Evolutionary conservation across 23 tunicate genomes (phyloP), one percentile per base, ranked within the genome.

Genomic region (Corella eumyota): DNA sequence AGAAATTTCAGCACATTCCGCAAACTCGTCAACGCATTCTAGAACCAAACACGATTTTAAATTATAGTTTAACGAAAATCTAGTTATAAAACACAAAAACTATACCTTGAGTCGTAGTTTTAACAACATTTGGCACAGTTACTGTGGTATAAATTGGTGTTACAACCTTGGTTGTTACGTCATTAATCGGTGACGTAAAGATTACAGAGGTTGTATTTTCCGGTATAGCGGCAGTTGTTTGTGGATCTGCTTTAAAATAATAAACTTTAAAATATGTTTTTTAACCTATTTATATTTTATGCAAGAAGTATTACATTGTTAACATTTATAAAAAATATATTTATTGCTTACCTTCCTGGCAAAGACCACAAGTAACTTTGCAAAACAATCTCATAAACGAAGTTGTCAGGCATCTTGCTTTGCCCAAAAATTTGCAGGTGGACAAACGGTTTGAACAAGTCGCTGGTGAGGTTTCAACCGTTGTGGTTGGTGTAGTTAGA

Each of bases 21-120:
- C 64, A 47, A 31, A 74, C 13, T 30, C 15, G 30, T 72, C 78
- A 20, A 34, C 68, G 45, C 78, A 72, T 1, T 33, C 78, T 72
- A 61, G 2, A 51, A 31, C 6, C 49, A 32, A 45, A 23, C 27
- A 34, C 6, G 9, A 30, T 24, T 6, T 28, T 6, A 25, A 58
- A 6, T 9, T 15, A 40, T 15, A 48, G 22, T 21, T 48, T 21
- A 2, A 2, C 54, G 5, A 2, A 2, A 48, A 48, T 21, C 2
- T 21, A 21, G 22, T 25, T 15, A 40, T 15, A 40, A 40, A 40
- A 40, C 15, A 15, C 13, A 11, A 15, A 40, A 40, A 9, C 15
- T 15, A n/a, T n/a, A n/a, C n/a, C n/a, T n/a, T n/a, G n/a, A n/a
- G n/a, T n/a, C n/a, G n/a, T n/a, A n/a, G n/a, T n/a, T n/a, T n/a